Conservation (phyloP, 1,140 invertebrate species). For the Heliconius himera region DNA sequence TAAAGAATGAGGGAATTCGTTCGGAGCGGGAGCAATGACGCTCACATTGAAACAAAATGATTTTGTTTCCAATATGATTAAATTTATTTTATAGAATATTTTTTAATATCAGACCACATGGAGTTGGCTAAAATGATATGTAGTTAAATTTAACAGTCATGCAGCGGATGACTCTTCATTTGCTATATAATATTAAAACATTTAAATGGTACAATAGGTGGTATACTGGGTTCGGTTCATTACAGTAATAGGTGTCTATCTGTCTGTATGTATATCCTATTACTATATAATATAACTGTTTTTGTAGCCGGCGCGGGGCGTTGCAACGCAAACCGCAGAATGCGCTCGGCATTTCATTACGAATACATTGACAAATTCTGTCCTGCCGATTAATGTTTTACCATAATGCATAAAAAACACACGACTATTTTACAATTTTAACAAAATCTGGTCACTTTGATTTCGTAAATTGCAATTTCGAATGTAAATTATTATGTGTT, state of each 20-base stretch:
- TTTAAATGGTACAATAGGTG: constrained; percentile 31
- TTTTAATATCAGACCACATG: not conserved
- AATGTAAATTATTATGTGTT: constrained; percentile 27
- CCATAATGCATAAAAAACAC: constrained; percentile 62
- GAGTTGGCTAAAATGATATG: not conserved
- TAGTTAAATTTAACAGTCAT: constrained; percentile 31
- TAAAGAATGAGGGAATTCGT: not conserved
- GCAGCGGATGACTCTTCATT: constrained; percentile 28
- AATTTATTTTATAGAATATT: not conserved
- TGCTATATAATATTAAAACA: not conserved
- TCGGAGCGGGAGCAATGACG: not conserved
- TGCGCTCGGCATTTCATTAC: constrained; percentile 60
- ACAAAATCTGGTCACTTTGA: constrained; percentile 52
- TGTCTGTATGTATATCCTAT: constrained; percentile 21
- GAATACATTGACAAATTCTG: constrained; percentile 62
- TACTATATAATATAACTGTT: constrained; percentile 33
- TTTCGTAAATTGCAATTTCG: constrained; percentile 53
- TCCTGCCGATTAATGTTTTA: constrained; percentile 60
- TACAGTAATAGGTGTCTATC: constrained; percentile 20
- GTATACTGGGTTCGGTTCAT: constrained; percentile 21
- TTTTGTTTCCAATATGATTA: not conserved
- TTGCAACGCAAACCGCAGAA: constrained; percentile 53
- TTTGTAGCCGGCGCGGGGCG: constrained; percentile 38
- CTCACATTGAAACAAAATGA: too few relatives aligned
- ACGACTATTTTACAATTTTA: constrained; percentile 55